Base-by-base conservation (phyloP, 2,797 vertebrate genomes). In the Helarctos malayanus region DNA sequence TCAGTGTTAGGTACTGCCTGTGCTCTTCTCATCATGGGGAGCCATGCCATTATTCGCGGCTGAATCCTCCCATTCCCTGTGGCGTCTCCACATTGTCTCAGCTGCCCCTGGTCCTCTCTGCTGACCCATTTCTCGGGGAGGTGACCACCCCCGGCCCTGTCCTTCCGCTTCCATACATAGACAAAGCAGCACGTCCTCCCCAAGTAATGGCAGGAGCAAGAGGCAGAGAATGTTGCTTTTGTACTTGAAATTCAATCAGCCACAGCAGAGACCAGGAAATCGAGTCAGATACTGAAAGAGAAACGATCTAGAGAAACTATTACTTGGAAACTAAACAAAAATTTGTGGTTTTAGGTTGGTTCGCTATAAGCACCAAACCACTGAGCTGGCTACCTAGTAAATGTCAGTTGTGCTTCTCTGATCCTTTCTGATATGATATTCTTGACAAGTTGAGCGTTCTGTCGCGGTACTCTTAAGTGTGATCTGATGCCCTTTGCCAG, bases 1-100 rank as follows among this genome's bases (percentile, higher is more conserved):
- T 25, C 52, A 11, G n/a, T 1, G 3, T 25, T 13, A 1, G 41
- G 21, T 18, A 23, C 21, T 3, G 1, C 54, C 12, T 79, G 7
- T 23, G 69, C 25, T 68, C 71, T n/a, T 13, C 18, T 45, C 3
- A 12, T 49, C 61, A 8, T 19, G 10, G 18, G 81, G n/a, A 29
- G 45, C 56, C 23, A 0, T 21, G 45, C 63, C 32, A 1, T 12
- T 7, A 1, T 63, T 73, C 38, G 35, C 57, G 61, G 54, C 29
- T 61, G 41, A 71, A 25, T 27, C 18, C 54, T 27, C 27, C 65
- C 15, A 6, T 75, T 35, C 71, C 85, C 35, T 16, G 49, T 18
- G 52, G n/a, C 1, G 0, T 23, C 78, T 52, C 52, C 79, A 56
- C 47, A 4, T 29, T 49, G 91, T 84, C 63, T 59, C 35, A 35